A percentile compares a stretch with the other conserved stretches of the same genome.
These are phyloP conservation scores for Torymus tubicola DNA, from an alignment of 2,888 invertebrate species.

Conservation along the genomic window DNA sequence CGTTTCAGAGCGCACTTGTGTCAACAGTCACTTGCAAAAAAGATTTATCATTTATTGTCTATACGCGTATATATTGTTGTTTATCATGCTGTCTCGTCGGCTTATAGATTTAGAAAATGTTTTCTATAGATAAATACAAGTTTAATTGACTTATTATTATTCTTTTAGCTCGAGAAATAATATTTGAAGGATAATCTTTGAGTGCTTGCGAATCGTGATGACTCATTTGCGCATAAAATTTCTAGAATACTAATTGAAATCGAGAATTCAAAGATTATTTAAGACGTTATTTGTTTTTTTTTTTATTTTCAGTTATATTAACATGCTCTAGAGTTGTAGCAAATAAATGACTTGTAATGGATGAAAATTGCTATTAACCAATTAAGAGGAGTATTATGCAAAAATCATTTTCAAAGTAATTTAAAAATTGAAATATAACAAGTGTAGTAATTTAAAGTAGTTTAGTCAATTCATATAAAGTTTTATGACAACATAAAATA, in stretches of 20 bases:
- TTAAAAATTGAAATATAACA: constrained; percentile 35
- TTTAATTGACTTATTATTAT: constrained; percentile 33
- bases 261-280: constrained; percentile 22
- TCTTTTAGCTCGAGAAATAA: constrained; percentile 3
- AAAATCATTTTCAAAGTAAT: constrained; percentile 21
- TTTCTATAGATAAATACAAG: neutral
- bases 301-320: neutral
- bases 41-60: constrained; percentile 2
- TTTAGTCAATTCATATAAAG: constrained; percentile 16
- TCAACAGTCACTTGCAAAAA: constrained; percentile 8
- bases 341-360: constrained; percentile 4
- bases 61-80: neutral
- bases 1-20: constrained; percentile 2
- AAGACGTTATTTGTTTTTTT: constrained; percentile 19
- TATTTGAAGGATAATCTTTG: constrained; percentile 9
- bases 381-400: constrained; percentile 21
- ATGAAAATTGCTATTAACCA: constrained; percentile 18
- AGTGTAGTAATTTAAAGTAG: constrained; percentile 15
- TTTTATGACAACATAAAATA: no score
- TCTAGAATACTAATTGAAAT: constrained; percentile 26
- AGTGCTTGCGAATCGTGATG: constrained; percentile 25
- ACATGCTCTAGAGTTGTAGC: neutral
- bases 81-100: neutral
- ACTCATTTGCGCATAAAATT: constrained; percentile 24
- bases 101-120: no score